phyloP scores from a whole-genome alignment of 2,888 invertebrate genomes.

The Polyommatus icarus region DNA sequence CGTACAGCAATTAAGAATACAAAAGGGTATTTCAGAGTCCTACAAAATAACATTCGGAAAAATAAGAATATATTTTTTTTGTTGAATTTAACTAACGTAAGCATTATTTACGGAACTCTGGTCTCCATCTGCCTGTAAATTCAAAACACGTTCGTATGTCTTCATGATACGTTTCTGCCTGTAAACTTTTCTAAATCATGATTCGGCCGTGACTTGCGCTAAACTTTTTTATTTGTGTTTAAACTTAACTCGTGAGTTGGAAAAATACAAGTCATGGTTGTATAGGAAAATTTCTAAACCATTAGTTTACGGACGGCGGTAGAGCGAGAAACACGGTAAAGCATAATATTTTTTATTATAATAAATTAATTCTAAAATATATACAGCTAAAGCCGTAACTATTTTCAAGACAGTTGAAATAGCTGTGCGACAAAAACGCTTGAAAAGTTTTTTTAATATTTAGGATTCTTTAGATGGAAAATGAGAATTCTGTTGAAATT shows the following conservation, averaged over 20 bases:
- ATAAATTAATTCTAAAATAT: background rate
- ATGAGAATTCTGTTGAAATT: background rate
- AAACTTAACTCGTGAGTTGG: background rate
- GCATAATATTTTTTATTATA: background rate
- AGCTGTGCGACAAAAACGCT: background rate
- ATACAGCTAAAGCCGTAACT: background rate
- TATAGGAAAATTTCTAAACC: background rate
- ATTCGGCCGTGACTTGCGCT: background rate
- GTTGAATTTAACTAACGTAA: background rate
- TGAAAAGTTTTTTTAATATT: background rate
- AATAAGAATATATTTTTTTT: too few species aligned
- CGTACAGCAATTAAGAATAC: background rate
- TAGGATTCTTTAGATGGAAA: background rate
- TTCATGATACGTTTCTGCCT: background rate
- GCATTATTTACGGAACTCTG: background rate
- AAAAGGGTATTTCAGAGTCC: background rate
- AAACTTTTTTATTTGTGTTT: conserved; percentile 8
- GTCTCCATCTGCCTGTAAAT: background rate
- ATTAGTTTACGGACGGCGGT: background rate
- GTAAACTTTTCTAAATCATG: background rate
- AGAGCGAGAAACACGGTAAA: background rate
- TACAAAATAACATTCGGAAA: too few species aligned
- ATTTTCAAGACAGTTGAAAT: background rate
- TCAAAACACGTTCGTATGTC: background rate
- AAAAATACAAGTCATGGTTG: background rate